phyloP scores from a whole-genome alignment of 2,113 vertebrate genomes.

The Equus quagga region DNA sequence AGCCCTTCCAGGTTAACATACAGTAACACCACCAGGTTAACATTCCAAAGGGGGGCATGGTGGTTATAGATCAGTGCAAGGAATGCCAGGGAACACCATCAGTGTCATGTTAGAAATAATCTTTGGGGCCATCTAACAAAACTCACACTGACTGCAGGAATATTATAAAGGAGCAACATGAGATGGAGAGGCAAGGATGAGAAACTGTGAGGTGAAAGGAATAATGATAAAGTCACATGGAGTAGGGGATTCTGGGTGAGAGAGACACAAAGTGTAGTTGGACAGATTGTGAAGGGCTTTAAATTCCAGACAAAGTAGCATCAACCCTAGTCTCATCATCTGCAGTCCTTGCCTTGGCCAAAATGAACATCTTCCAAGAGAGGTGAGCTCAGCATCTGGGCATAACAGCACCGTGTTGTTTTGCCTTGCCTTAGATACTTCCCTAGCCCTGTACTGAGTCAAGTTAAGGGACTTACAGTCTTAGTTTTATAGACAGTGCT shows the following conservation, averaged over 20 bases:
- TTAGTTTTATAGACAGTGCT: neutral
- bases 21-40: accelerated
- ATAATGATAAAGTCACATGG: neutral
- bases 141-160: neutral
- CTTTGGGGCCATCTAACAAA: neutral
- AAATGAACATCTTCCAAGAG: neutral
- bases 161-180: neutral
- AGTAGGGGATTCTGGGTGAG: neutral
- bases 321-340: neutral
- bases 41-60: accelerated
- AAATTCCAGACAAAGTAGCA: neutral
- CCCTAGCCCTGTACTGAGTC: neutral
- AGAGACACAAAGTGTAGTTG: neutral
- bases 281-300: neutral
- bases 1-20: too few relatives aligned
- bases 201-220: neutral
- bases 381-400: neutral
- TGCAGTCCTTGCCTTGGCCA: neutral
- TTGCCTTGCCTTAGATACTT: neutral
- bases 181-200: neutral
- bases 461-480: neutral
- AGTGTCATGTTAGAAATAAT: neutral
- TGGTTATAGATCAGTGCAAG: too few relatives aligned
- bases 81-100: neutral
- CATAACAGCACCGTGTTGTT: accelerated